These are phyloP conservation scores for Phortica magna DNA, from an alignment of 2,888 invertebrate species.

Conservation along the genomic window DNA sequence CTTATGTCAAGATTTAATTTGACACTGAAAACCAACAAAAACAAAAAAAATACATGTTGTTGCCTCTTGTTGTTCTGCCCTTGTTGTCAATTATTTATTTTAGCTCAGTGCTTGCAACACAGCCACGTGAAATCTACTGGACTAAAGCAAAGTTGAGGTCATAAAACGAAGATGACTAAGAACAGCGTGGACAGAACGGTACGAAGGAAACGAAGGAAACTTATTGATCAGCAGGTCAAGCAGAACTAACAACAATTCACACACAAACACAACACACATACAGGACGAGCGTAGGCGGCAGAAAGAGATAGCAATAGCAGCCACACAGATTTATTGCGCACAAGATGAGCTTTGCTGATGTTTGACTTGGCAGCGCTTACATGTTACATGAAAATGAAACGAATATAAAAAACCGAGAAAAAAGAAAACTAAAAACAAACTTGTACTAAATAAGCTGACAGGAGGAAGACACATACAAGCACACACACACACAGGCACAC, in stretches of 20 bases:
- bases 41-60: neutral
- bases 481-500: neutral
- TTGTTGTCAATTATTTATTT: neutral
- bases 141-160: too few relatives aligned
- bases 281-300: too few relatives aligned
- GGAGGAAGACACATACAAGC: neutral
- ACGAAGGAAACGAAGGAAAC: too few relatives aligned
- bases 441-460: slow-evolving; percentile 2
- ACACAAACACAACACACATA: too few relatives aligned
- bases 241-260: too few relatives aligned
- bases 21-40: neutral
- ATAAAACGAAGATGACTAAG: too few relatives aligned
- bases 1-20: slow-evolving; percentile 8
- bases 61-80: neutral
- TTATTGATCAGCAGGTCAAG: too few relatives aligned
- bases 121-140: too few relatives aligned
- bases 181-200: too few relatives aligned
- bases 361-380: neutral
- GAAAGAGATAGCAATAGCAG: too few relatives aligned
- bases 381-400: neutral
- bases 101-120: too few relatives aligned
- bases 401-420: neutral
- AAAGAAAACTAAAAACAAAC: neutral
- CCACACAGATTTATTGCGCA: neutral
- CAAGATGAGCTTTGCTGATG: neutral